Evolutionary conservation across 1,140 invertebrate species (phyloP).

Genomic region (Drosophila murphyi): DNA sequence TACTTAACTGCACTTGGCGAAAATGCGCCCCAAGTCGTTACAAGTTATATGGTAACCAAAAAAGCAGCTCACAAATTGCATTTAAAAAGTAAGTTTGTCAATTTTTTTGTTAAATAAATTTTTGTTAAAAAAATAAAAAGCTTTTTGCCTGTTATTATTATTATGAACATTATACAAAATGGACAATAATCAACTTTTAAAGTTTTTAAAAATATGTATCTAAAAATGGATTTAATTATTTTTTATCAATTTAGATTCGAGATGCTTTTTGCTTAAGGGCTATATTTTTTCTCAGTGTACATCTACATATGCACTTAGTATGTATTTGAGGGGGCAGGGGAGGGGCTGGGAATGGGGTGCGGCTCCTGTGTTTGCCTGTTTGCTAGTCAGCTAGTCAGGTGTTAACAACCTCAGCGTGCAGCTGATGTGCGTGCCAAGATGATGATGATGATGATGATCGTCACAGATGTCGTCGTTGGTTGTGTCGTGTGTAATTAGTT

Average conservation of each 20-base stretch:
- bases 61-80: too few relatives aligned
- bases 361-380: neutral
- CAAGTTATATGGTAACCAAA: neutral
- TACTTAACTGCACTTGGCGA: neutral
- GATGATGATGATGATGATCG: constrained; percentile 30
- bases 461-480: constrained; percentile 23
- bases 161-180: too few relatives aligned
- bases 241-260: too few relatives aligned
- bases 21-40: neutral
- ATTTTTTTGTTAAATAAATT: too few relatives aligned
- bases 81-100: too few relatives aligned
- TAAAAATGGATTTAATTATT: too few relatives aligned
- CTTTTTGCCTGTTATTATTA: too few relatives aligned
- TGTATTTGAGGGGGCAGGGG: neutral
- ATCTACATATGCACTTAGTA: constrained; percentile 2
- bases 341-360: too few relatives aligned
- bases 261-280: too few relatives aligned
- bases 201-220: too few relatives aligned
- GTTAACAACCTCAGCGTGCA: constrained; percentile 37
- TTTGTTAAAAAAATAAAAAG: neutral
- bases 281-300: neutral
- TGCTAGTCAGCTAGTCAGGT: constrained; percentile 14
- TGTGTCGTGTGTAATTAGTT: constrained; percentile 64
- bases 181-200: too few relatives aligned
- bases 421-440: constrained; percentile 22